A percentile compares a stretch with the other conserved stretches of the same genome.
Evolutionary conservation across 2,888 invertebrate genomes (phyloP).

Genomic region (Apodemia zela): DNA sequence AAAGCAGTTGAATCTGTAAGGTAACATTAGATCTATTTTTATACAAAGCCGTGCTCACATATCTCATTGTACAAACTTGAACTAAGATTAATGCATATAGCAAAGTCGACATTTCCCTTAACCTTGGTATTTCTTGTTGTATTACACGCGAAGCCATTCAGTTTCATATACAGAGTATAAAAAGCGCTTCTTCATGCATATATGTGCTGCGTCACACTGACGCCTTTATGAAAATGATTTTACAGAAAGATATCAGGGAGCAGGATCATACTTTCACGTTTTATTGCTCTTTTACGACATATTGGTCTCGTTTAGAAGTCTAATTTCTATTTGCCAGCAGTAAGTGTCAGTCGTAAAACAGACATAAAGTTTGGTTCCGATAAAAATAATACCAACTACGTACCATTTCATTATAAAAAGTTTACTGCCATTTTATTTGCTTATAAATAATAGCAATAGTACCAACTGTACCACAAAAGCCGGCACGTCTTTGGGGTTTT

Average conservation of each 20-base stretch:
- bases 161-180: constrained; percentile 8
- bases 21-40: background rate
- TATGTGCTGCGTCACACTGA: constrained; percentile 5
- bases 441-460: background rate
- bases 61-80: constrained; percentile 19
- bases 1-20: background rate
- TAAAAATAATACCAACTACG: constrained; percentile 8
- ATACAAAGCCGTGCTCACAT: constrained; percentile 5
- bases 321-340: constrained; percentile 32
- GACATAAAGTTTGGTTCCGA: constrained; percentile 24
- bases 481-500: background rate
- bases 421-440: background rate
- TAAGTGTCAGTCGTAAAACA: constrained; percentile 29
- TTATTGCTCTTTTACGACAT: constrained; percentile 33
- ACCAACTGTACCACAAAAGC: background rate
- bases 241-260: constrained; percentile 6
- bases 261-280: constrained; percentile 17
- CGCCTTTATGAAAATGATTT: constrained; percentile 6
- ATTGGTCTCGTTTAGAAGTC: constrained; percentile 29
- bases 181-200: constrained; percentile 4
- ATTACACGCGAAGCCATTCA: constrained; percentile 18
- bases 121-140: constrained; percentile 17
- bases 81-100: constrained; percentile 18
- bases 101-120: constrained; percentile 17
- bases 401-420: constrained; percentile 1